Percentiles rank a stretch among this genome's conserved stretches.
These are phyloP conservation scores for Agonopterix arenella DNA, from an alignment of 2,888 invertebrate genomes.

Conservation along the genomic window DNA sequence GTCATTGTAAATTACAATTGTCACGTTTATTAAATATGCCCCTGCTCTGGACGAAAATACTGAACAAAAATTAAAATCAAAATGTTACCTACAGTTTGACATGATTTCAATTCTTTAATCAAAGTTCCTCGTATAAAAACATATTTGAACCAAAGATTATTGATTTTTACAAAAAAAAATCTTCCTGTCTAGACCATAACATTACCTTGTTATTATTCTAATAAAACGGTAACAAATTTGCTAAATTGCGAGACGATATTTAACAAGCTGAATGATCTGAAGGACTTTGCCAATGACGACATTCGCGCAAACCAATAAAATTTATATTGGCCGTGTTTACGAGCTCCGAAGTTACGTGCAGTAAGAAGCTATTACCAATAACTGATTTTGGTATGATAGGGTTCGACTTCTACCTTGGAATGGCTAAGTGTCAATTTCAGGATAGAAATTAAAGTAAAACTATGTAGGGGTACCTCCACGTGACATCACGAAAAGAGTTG, in stretches of 20 bases:
- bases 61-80: too few species aligned
- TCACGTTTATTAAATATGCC: too few species aligned
- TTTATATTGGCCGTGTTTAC: slow-evolving; percentile 34
- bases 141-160: too few species aligned
- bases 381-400: slow-evolving; percentile 25
- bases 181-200: too few species aligned
- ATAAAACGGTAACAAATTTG: not conserved
- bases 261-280: slow-evolving; percentile 46
- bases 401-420: slow-evolving; percentile 21
- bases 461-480: not conserved
- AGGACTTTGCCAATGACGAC: slow-evolving; percentile 36
- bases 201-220: too few species aligned
- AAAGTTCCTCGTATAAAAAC: too few species aligned
- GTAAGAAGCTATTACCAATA: slow-evolving; percentile 25
- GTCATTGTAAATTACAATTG: too few species aligned
- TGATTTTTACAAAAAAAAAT: too few species aligned
- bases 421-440: slow-evolving; percentile 9
- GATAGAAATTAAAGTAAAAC: slow-evolving; percentile 16
- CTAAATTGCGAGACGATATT: slow-evolving; percentile 18
- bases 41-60: too few species aligned
- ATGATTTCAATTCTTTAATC: too few species aligned
- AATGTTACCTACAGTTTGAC: too few species aligned
- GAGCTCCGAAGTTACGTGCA: slow-evolving; percentile 18
- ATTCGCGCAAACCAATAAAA: slow-evolving; percentile 37
- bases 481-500: slow-evolving; percentile 17